phyloP scores from a whole-genome alignment of 1,140 invertebrate species.

The Gonioctena quinquepunctata region DNA sequence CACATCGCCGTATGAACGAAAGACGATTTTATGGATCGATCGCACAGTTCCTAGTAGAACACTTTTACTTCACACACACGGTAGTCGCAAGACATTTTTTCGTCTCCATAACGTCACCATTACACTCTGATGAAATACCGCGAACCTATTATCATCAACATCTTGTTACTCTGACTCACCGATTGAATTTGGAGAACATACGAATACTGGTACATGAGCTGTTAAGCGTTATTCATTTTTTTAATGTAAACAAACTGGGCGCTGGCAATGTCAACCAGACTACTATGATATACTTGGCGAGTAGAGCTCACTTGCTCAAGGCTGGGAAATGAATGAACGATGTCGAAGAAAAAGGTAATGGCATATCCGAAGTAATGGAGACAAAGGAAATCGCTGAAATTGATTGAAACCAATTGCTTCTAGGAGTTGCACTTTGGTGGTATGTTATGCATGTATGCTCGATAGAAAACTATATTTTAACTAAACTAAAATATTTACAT shows the following conservation, averaged over 20 bases:
- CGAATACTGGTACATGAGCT: background rate
- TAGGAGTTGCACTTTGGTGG: too few relatives aligned
- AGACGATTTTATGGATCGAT: too few relatives aligned
- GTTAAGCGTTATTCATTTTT: background rate
- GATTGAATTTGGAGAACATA: background rate
- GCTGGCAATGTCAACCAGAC: background rate
- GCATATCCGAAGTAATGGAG: too few relatives aligned
- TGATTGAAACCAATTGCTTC: too few relatives aligned
- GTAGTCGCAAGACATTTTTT: background rate
- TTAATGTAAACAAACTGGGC: background rate
- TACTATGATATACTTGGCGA: background rate
- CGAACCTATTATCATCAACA: background rate
- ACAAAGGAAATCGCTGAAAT: too few relatives aligned
- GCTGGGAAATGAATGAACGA: background rate
- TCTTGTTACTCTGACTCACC: too few relatives aligned
- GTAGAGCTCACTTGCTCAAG: background rate
- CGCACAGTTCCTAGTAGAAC: too few relatives aligned
- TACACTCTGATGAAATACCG: background rate
- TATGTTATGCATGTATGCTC: too few relatives aligned
- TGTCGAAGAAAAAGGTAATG: too few relatives aligned
- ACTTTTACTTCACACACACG: background rate
- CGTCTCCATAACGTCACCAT: background rate
- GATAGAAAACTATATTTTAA: too few relatives aligned
- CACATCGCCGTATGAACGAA: background rate
- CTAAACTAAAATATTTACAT: too few relatives aligned